These are phyloP conservation scores for Ostrea denselamellosa DNA, from an alignment of 1,140 invertebrate genomes.

Conservation along the genomic window DNA sequence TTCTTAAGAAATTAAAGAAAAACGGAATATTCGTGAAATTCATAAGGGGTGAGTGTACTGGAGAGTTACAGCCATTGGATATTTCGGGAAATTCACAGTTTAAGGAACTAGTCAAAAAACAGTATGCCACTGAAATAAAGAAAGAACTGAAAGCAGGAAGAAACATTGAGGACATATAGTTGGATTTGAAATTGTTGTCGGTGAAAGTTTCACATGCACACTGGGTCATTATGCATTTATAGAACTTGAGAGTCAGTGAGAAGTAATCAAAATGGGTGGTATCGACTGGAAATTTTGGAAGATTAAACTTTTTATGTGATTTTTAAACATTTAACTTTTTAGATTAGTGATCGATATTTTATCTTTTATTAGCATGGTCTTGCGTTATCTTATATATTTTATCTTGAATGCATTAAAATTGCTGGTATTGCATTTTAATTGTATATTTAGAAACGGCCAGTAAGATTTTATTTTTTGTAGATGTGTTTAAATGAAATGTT, in stretches of 20 bases:
- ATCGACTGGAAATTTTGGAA: background rate
- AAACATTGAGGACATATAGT: background rate
- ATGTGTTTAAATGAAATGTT: too few species aligned
- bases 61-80: background rate
- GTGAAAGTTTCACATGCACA: background rate
- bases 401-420: background rate
- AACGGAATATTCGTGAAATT: background rate
- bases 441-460: too few species aligned
- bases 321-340: background rate
- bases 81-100: background rate
- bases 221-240: background rate
- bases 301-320: background rate
- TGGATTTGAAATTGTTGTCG: background rate
- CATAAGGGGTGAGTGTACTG: background rate
- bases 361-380: background rate
- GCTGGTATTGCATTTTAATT: too few species aligned
- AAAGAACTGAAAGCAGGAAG: background rate
- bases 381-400: background rate
- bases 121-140: background rate
- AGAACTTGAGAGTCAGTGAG: background rate
- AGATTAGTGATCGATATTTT: background rate
- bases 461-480: too few species aligned
- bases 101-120: background rate
- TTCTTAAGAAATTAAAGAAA: background rate
- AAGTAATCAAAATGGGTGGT: background rate